Evolutionary conservation across 2,888 invertebrate genomes (phyloP).

Genomic region (Magallana nippona): DNA sequence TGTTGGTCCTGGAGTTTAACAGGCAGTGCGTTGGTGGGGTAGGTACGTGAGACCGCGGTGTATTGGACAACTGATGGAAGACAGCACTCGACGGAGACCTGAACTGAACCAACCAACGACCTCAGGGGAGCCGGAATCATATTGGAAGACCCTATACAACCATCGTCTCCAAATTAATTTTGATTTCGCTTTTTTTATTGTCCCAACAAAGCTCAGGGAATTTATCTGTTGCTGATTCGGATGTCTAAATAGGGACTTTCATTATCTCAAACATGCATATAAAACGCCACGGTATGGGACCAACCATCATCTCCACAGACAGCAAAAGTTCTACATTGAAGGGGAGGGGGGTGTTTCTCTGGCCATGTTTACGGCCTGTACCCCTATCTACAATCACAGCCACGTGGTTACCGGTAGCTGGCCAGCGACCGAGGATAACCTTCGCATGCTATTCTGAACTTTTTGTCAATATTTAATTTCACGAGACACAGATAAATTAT

Average conservation of each 20-base stretch:
- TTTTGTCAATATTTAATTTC: conserved; percentile 8
- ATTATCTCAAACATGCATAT: conserved; percentile 8
- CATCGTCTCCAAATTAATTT: conserved; percentile 31
- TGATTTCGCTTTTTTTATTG: conserved; percentile 25
- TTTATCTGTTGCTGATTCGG: not conserved
- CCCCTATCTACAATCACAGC: not conserved
- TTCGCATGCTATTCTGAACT: not conserved
- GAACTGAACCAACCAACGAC: not conserved
- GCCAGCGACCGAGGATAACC: not conserved
- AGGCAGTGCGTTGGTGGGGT: not conserved
- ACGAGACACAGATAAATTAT: not conserved
- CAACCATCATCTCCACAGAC: not conserved
- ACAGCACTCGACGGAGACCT: not conserved
- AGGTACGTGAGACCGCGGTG: not conserved
- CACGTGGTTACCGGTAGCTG: not conserved
- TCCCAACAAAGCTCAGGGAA: conserved; percentile 20
- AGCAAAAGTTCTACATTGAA: not conserved
- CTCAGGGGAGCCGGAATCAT: not conserved
- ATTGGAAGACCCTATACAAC: not conserved
- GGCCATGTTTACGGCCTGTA: not conserved
- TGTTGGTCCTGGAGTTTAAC: not conserved
- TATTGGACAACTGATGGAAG: conserved; percentile 18
- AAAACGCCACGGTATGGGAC: not conserved
- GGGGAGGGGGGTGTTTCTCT: not conserved
- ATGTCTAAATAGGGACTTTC: conserved; percentile 2